These are phyloP conservation scores for Gymnobelideus leadbeateri DNA, from an alignment of 2,113 vertebrate species.

Conservation along the genomic window DNA sequence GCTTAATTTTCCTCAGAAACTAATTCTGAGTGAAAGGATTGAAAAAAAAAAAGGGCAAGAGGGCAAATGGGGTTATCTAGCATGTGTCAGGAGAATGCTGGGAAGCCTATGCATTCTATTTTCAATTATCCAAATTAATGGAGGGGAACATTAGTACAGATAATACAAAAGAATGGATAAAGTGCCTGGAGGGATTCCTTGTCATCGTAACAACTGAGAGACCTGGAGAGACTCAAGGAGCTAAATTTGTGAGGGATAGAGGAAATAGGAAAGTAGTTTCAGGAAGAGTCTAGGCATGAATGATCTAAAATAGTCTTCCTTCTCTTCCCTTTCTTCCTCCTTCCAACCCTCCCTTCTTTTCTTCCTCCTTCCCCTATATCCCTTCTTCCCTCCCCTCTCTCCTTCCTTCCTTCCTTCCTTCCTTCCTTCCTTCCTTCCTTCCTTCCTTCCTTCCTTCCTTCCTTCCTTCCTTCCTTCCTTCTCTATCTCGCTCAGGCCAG, in stretches of 20 bases:
- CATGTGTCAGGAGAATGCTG: neutral
- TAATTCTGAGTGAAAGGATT: constrained; percentile 5
- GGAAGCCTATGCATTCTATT: neutral
- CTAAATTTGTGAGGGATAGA: neutral
- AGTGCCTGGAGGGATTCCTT: neutral
- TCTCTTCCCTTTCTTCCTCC: neutral
- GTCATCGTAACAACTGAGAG: constrained; percentile 10
- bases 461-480: neutral
- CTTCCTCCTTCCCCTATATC: too few relatives aligned
- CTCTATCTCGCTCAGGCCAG: too few relatives aligned
- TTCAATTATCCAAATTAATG: neutral
- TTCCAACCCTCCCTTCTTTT: neutral
- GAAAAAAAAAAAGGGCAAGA: neutral
- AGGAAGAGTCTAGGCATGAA: neutral
- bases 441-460: neutral
- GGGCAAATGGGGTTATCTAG: neutral
- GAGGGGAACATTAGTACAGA: neutral
- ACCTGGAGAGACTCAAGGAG: neutral
- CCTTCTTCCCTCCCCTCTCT: too few relatives aligned
- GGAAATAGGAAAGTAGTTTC: constrained; percentile 34
- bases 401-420: neutral
- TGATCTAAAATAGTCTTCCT: neutral
- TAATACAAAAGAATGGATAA: neutral
- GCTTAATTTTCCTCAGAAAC: neutral
- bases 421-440: neutral